Base-by-base conservation (phyloP, 2,888 invertebrate species). In the Odontomyia ornata region DNA sequence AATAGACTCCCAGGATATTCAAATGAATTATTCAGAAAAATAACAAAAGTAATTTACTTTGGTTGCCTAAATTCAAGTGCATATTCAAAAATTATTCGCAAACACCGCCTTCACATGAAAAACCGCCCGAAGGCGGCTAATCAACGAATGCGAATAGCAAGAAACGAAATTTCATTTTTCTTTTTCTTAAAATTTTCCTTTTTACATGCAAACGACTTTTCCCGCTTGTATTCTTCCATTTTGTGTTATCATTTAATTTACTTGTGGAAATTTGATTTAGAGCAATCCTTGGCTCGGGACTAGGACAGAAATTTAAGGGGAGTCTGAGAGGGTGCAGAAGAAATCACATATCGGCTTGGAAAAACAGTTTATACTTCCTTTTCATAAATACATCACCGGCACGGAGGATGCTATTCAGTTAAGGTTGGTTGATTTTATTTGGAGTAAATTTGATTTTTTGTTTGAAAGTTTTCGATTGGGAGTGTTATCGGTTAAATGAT, bases 211-310 rank as follows among this genome's bases (percentile, higher is more conserved):
- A 69, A 69, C 69, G 25, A 69, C 43, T n/a, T 36, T 21, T 21
- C 69, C 69, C 60, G 46, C 13, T 46, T 9, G 9, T 72, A 43
- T 72, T 52, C 27, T 72, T 72, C 73, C 60, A 73, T 57, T 73
- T 52, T 36, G 21, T 73, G 60, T 73, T 73, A 57, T 73, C 73
- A 73, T 73, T 73, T 73, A 73, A 73, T 73, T 73, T 73, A 73
- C 73, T 47, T 73, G 73, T 73, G 73, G 73, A 73, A 73, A 73
- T 73, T 73, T 57, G 73, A 73, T 73, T 73, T 73, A 36, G 25
- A 73, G 30, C 43, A 21, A 57, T 30, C 60, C 57, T 28, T 18
- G 36, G 23, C 46, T 7, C 7, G 25, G 13, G 30, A 65, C 67
- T 67, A 67, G 21, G 7, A n/a, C 11, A 9, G 43, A 21, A 15